A percentile compares a stretch with the other conserved stretches of the same genome.
Conservation (phyloP, 2,113 vertebrate genomes). For the Cathartes aura region DNA sequence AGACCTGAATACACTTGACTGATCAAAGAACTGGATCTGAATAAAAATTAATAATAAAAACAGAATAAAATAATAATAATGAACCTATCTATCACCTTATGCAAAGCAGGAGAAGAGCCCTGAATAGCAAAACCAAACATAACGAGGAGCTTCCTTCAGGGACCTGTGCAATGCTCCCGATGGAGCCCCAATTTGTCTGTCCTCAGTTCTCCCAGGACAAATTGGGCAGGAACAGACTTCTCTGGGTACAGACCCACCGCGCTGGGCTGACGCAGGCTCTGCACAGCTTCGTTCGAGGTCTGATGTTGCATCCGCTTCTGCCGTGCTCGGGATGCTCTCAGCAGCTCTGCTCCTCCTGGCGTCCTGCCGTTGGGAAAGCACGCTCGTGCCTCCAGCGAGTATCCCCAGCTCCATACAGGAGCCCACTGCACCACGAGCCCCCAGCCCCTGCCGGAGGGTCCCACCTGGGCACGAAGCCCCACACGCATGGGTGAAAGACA, state of each 20-base stretch:
- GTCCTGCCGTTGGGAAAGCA: neutral
- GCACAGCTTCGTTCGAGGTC: rapidly evolving
- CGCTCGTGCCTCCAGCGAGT: rapidly evolving
- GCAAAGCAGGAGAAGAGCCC: neutral
- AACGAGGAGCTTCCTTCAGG: neutral
- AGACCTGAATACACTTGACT: neutral
- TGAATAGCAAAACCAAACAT: neutral
- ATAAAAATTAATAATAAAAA: neutral
- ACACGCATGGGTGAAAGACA: rapidly evolving
- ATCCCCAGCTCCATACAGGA: neutral
- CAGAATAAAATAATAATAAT: neutral
- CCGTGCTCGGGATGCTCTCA: rapidly evolving
- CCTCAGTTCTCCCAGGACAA: neutral
- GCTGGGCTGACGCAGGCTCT: neutral
- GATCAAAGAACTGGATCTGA: neutral
- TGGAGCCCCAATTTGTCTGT: neutral
- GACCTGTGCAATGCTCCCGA: rapidly evolving
- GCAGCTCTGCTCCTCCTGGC: neutral
- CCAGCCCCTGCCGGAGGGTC: neutral
- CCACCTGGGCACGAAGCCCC: rapidly evolving
- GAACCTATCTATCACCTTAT: neutral
- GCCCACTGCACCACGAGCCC: neutral
- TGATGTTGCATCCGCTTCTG: neutral
- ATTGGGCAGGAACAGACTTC: neutral
- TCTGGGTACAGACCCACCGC: neutral